Evolutionary conservation across 2,113 vertebrate genomes (phyloP).

Genomic region (Trachemys scripta): DNA sequence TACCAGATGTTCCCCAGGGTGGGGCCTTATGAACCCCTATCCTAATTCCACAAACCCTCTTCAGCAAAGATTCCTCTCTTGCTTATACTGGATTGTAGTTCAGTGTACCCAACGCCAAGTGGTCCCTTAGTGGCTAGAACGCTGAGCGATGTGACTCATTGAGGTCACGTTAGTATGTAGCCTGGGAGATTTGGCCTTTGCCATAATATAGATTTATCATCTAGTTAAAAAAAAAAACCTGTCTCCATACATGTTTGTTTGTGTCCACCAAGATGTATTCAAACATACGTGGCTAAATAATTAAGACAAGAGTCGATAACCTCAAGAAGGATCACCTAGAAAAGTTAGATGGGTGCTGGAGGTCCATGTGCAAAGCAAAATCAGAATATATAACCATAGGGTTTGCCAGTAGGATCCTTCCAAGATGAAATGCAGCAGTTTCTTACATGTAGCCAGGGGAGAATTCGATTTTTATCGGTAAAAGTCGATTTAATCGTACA

Average conservation of each 20-base stretch:
- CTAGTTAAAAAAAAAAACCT: not conserved
- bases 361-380: not conserved
- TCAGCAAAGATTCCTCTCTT: not conserved
- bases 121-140: not conserved
- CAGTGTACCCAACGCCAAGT: not conserved
- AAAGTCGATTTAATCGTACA: not conserved
- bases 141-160: not conserved
- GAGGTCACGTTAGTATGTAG: not conserved
- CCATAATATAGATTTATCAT: not conserved
- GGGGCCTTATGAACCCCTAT: not conserved
- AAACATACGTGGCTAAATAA: not conserved
- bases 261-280: not conserved
- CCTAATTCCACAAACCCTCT: not conserved
- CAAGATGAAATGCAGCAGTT: rapidly evolving
- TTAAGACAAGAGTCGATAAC: not conserved
- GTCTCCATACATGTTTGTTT: not conserved
- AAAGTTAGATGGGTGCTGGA: not conserved
- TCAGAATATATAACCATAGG: not conserved
- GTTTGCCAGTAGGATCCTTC: not conserved
- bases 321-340: not conserved
- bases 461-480: not conserved
- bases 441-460: not conserved
- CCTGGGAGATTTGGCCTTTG: not conserved
- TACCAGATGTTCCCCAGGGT: not conserved
- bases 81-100: not conserved